These are phyloP conservation scores for Lithophane ornitopus DNA, from an alignment of 2,888 invertebrate genomes.

Conservation along the genomic window DNA sequence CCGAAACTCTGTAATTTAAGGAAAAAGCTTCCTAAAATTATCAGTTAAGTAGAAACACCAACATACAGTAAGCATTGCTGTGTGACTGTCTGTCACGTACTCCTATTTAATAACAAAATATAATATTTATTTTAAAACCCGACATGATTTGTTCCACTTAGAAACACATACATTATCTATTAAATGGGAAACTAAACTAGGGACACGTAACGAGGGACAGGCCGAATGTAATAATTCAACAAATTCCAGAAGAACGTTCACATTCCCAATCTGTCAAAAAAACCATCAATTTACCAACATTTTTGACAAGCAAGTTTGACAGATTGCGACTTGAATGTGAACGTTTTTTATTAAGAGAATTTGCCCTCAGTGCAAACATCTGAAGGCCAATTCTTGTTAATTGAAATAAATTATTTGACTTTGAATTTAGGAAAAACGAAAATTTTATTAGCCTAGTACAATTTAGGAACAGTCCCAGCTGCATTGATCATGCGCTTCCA, in stretches of 20 bases:
- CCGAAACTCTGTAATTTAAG: slow-evolving; percentile 78
- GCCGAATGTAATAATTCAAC: neutral
- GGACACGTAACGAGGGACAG: neutral
- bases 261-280: no score
- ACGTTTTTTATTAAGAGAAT: no score
- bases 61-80: neutral
- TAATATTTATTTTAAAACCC: neutral
- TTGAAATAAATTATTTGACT: no score
- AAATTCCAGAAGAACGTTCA: no score
- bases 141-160: neutral
- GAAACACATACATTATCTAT: neutral
- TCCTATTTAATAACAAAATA: neutral
- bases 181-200: neutral
- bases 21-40: neutral
- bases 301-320: no score
- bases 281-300: no score
- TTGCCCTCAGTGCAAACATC: no score
- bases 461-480: no score
- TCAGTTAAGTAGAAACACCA: neutral
- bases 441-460: no score
- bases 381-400: no score
- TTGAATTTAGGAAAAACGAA: neutral
- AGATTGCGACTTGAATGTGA: no score
- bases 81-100: neutral
- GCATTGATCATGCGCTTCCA: neutral